Conservation (phyloP, 2,113 vertebrate species). For the Murina feae region DNA sequence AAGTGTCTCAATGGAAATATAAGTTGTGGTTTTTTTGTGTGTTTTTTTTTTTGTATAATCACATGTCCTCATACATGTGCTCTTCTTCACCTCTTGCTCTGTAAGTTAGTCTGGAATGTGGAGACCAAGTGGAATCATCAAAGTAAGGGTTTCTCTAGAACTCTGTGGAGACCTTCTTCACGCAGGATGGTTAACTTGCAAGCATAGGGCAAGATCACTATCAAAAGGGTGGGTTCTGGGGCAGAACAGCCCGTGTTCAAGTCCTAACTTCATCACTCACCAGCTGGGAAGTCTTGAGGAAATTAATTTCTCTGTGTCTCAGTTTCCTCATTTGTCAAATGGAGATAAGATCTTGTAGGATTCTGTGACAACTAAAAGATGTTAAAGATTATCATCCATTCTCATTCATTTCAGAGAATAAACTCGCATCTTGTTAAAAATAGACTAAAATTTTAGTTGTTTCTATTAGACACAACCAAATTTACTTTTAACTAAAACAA, state of each 20-base stretch:
- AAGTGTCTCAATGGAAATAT: neutral
- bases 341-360: neutral
- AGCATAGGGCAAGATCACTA: neutral
- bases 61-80: neutral
- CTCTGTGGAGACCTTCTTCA: no score
- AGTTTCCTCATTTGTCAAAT: neutral
- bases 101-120: neutral
- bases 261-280: no score
- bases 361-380: neutral
- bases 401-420: neutral
- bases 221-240: neutral
- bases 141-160: neutral
- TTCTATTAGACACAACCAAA: neutral
- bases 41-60: neutral
- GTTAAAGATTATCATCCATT: neutral
- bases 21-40: neutral
- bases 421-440: neutral
- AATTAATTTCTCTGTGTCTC: neutral
- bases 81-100: neutral
- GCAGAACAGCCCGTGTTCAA: neutral
- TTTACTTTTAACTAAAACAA: neutral
- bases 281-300: neutral
- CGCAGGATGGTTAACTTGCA: fast-evolving
- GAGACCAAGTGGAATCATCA: neutral
- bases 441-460: neutral